These are phyloP conservation scores for Brachypalpus laphriformis DNA, from an alignment of 2,888 invertebrate species.

Conservation along the genomic window DNA sequence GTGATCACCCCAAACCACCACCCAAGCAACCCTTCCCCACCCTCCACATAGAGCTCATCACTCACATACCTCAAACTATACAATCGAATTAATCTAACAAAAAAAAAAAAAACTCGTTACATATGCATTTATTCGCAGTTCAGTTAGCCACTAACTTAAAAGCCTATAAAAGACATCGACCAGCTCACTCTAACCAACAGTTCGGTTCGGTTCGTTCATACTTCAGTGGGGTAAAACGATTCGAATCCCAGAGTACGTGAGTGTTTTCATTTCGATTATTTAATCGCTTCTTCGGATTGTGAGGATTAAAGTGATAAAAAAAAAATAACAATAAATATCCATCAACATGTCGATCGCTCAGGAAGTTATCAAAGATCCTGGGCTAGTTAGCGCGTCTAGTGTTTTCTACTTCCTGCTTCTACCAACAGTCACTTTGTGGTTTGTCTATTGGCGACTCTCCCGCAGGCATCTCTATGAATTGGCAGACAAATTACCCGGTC, in stretches of 20 bases:
- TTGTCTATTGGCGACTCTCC: conserved; percentile 90
- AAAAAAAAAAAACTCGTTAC: conserved; percentile 62
- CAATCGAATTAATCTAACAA: conserved; percentile 42
- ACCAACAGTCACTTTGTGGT: conserved; percentile 88
- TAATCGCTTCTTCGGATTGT: conserved; percentile 5
- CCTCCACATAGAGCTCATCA: conserved; percentile 4
- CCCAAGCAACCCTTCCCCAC: conserved; percentile 2
- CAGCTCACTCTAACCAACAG: conserved; percentile 58
- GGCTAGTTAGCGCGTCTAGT: conserved; percentile 84
- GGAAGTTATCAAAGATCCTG: conserved; percentile 81
- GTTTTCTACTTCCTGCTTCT: conserved; percentile 89
- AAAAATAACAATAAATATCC: conserved; percentile 27
- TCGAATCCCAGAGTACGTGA: conserved; percentile 39
- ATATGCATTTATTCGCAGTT: conserved; percentile 66
- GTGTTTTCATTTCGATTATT: neutral
- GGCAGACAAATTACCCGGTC: conserved; percentile 89
- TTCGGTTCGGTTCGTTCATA: conserved; percentile 74
- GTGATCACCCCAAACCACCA: conserved; percentile 37
- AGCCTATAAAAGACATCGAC: conserved; percentile 74
- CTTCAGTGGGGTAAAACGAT: conserved; percentile 70
- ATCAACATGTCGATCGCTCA: conserved; percentile 76
- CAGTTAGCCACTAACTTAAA: conserved; percentile 53
- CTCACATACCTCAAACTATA: conserved; percentile 23
- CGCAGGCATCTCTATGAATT: conserved; percentile 88
- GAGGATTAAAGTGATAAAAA: conserved; percentile 20